Evolutionary conservation across 2,888 invertebrate species (phyloP).

Genomic region (Amiota communis): DNA sequence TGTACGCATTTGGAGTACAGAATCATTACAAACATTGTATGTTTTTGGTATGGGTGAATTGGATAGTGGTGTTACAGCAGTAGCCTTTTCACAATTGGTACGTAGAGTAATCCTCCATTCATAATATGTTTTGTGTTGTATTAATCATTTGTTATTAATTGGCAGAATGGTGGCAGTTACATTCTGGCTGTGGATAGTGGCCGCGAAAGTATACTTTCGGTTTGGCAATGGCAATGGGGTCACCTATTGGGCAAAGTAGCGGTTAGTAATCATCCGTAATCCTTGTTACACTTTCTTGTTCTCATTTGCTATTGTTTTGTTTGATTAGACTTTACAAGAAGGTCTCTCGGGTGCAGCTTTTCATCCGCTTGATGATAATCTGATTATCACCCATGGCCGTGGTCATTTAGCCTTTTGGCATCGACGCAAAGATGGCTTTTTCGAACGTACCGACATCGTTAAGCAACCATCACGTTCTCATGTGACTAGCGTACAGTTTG

Average conservation of each 20-base stretch:
- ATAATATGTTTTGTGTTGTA: no score
- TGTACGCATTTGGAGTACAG: conserved; percentile 93
- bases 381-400: conserved; percentile 92
- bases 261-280: conserved; percentile 75
- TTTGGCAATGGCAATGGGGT: conserved; percentile 97
- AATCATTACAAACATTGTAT: conserved; percentile 89
- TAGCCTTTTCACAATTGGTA: conserved; percentile 91
- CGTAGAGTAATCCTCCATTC: conserved; percentile 49
- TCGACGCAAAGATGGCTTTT: conserved; percentile 90
- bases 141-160: background rate
- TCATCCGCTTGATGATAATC: conserved; percentile 92
- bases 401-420: conserved; percentile 96
- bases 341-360: conserved; percentile 91
- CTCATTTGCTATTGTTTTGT: conserved; percentile 35
- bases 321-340: conserved; percentile 94
- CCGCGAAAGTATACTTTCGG: conserved; percentile 89
- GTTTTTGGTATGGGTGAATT: conserved; percentile 94
- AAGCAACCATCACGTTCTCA: conserved; percentile 90
- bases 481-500: conserved; percentile 90
- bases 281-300: background rate
- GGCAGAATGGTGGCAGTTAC: conserved; percentile 90
- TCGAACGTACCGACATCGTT: conserved; percentile 90
- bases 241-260: conserved; percentile 94
- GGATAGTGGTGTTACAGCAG: conserved; percentile 88
- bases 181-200: conserved; percentile 92